Evolutionary conservation across 2,797 vertebrate genomes (phyloP).

Genomic region (Salarias fasciatus): DNA sequence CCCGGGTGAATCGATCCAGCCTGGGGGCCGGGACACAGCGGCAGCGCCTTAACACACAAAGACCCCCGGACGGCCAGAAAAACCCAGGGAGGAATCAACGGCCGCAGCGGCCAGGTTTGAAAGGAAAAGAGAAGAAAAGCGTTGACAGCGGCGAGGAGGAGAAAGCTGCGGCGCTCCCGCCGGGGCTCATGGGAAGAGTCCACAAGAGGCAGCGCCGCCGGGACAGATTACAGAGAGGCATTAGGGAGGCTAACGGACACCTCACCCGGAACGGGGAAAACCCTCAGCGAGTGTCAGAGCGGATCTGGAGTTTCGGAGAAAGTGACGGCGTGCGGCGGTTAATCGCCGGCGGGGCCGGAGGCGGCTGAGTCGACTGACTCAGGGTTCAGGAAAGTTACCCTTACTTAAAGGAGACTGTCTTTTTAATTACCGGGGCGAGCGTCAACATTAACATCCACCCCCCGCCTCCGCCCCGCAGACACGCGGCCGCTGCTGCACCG

Average conservation of each 20-base stretch:
- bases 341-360: slow-evolving; percentile 17
- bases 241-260: background rate
- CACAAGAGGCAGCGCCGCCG: slow-evolving; percentile 2
- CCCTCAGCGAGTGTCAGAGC: slow-evolving; percentile 8
- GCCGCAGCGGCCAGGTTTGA: no score
- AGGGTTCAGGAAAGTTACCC: slow-evolving; percentile 9
- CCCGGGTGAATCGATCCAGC: background rate
- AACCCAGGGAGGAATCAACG: no score
- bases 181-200: background rate
- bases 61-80: no score
- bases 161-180: background rate
- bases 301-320: slow-evolving; percentile 25
- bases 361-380: slow-evolving; percentile 20
- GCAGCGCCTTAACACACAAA: no score
- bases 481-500: background rate
- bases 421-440: slow-evolving; percentile 29
- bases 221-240: background rate
- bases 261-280: slow-evolving; percentile 7
- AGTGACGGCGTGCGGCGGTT: slow-evolving; percentile 16
- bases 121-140: no score
- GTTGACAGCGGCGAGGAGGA: no score
- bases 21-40: no score
- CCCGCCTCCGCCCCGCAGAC: background rate
- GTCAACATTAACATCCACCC: slow-evolving; percentile 18
- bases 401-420: slow-evolving; percentile 11